Evolutionary conservation across 2,797 vertebrate species (phyloP), one percentile per base, ranked within the genome.

Genomic region (Momotus momota): DNA sequence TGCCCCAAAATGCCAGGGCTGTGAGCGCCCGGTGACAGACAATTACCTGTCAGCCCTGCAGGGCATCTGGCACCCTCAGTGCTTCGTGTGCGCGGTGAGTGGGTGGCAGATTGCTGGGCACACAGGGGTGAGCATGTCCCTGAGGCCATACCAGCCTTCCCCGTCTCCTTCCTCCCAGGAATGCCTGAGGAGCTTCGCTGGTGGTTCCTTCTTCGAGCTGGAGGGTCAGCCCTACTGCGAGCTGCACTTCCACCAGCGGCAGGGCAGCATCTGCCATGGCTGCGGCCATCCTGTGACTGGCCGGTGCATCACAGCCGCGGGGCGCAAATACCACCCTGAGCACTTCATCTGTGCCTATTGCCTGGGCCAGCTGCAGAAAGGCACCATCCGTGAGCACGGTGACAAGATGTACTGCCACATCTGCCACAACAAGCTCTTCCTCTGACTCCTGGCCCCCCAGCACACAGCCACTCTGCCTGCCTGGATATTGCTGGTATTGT

Each of bases 321-420:
- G 98, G 29, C 96, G 79, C 97, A 99, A 97, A 95, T 99, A 99
- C 98, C 99, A 99, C 86, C 99, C 99, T 0, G 99, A 99, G 97
- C 99, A 99, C 97, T 99, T 99, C 29, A 89, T 98, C 69, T 99
- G 99, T 1, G 94, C 98, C 69, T 99, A 99, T 97, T 99, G 99
- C 95, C 98, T 98, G 95, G 95, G 97, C 8, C 99, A 98, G 97
- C 98, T 99, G 97, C 98, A 97, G n/a, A 99, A 99, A 78, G 99
- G 99, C 41, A 93, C 98, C 94, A 98, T 99, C 96, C 98, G 95
- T 14, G 99, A 99, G 95, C 81, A 94, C 4, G 96, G 86, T 0
- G 96, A 97, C 70, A 99, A 99, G 94, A 98, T 98, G 6, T 99
- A 99, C 90, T 99, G 99, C 92, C 79, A 95, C 1, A 1, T 54